A percentile compares a stretch with the other conserved stretches of the same genome.
Conservation (phyloP, 1,140 invertebrate genomes). For the Drosophila orosa region DNA sequence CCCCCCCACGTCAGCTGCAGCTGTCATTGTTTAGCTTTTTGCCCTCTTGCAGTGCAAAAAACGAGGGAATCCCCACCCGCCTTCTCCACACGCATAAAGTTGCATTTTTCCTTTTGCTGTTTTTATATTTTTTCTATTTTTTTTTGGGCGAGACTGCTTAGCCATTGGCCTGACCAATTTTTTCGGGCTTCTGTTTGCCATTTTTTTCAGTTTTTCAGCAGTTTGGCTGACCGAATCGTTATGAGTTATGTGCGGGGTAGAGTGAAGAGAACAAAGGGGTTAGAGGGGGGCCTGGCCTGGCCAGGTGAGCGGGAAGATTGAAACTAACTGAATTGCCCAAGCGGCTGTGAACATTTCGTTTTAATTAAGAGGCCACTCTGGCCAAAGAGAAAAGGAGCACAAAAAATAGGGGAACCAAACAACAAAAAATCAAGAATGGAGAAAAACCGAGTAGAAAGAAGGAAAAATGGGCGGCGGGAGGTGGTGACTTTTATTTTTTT, state of each 20-base stretch:
- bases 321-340: slow-evolving; percentile 53
- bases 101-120: slow-evolving; percentile 46
- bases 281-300: background rate
- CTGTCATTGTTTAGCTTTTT: slow-evolving; percentile 78
- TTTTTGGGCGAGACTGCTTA: slow-evolving; percentile 26
- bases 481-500: background rate
- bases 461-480: background rate
- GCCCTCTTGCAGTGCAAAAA: slow-evolving; percentile 47
- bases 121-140: slow-evolving; percentile 26
- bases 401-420: background rate
- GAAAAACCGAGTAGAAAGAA: background rate
- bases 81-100: slow-evolving; percentile 58
- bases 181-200: slow-evolving; percentile 30
- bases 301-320: slow-evolving; percentile 40
- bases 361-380: slow-evolving; percentile 47
- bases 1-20: slow-evolving; percentile 65
- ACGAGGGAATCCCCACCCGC: slow-evolving; percentile 3
- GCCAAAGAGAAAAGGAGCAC: slow-evolving; percentile 9
- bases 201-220: slow-evolving; percentile 12
- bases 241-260: slow-evolving; percentile 45
- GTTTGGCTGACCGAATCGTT: slow-evolving; percentile 34
- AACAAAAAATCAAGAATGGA: background rate
- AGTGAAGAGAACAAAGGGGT: background rate
- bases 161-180: slow-evolving; percentile 47
- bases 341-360: slow-evolving; percentile 55